A percentile compares a stretch with the other conserved stretches of the same genome.
phyloP scores from a whole-genome alignment of 2,797 vertebrate species.

The Gymnocypris eckloni region DNA sequence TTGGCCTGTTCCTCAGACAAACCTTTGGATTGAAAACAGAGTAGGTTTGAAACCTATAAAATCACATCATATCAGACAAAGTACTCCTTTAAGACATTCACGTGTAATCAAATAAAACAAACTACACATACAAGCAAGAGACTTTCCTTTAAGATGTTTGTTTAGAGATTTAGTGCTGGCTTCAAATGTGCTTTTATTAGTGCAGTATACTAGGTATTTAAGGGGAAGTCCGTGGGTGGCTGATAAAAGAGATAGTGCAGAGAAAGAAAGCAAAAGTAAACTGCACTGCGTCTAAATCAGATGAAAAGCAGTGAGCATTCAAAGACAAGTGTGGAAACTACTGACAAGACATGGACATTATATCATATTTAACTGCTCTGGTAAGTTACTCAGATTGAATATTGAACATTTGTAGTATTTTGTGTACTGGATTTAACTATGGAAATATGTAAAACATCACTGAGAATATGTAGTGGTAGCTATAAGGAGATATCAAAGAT shows the following conservation, averaged over 20 bases:
- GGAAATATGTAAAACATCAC: not conserved
- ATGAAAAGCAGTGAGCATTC: accelerated
- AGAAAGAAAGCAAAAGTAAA: not conserved
- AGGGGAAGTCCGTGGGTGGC: accelerated
- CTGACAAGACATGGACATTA: not conserved
- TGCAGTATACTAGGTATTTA: not conserved
- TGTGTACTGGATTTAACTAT: not conserved
- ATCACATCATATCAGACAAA: not conserved
- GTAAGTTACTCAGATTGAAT: not conserved
- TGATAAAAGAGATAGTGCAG: too few relatives aligned
- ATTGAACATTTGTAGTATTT: not conserved
- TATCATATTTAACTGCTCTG: accelerated
- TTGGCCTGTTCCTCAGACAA: too few relatives aligned
- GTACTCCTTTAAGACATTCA: not conserved
- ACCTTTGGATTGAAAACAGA: too few relatives aligned
- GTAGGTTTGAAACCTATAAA: too few relatives aligned
- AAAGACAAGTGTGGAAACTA: not conserved
- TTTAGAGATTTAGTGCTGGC: not conserved
- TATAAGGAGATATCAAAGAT: not conserved
- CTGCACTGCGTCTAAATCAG: not conserved
- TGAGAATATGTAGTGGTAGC: not conserved
- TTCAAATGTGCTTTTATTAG: not conserved
- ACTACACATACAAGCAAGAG: too few relatives aligned
- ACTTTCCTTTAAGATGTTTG: not conserved
- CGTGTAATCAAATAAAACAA: too few relatives aligned